phyloP scores from a whole-genome alignment of 2,797 vertebrate genomes.

The Lutjanus campechanus region DNA sequence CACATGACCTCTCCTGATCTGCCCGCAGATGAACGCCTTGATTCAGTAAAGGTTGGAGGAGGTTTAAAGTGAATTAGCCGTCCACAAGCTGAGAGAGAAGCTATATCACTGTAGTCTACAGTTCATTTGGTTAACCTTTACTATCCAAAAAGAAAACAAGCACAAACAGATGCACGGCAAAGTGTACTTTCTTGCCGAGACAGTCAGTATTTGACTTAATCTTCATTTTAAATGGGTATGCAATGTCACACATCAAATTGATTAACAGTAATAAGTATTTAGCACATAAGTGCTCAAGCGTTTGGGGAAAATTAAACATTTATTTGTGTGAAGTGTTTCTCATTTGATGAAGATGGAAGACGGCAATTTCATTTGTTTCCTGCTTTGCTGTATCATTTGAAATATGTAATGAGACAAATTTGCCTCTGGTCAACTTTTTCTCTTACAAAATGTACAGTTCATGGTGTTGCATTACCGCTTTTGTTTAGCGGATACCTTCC shows the following conservation, averaged over 20 bases:
- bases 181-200: conserved; percentile 6
- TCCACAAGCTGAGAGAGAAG: conserved; percentile 39
- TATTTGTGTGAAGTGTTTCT: conserved; percentile 18
- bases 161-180: conserved; percentile 36
- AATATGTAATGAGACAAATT: conserved; percentile 47
- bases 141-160: conserved; percentile 35
- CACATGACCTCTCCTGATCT: conserved; percentile 59
- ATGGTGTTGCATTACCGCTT: neutral
- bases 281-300: conserved; percentile 17
- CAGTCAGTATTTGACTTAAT: conserved; percentile 21
- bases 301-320: conserved; percentile 47
- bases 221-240: neutral
- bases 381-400: conserved; percentile 36
- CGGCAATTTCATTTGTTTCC: conserved; percentile 51
- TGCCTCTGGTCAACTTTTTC: conserved; percentile 35
- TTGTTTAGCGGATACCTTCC: conserved; percentile 11
- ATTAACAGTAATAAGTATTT: conserved; percentile 40
- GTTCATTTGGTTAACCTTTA: conserved; percentile 63
- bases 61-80: conserved; percentile 68
- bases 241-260: conserved; percentile 19
- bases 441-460: conserved; percentile 14
- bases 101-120: conserved; percentile 25
- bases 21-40: conserved; percentile 41
- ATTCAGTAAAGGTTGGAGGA: conserved; percentile 57
- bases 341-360: conserved; percentile 38